Conservation (phyloP, 2,113 vertebrate species). For the Leiothrix lutea region DNA sequence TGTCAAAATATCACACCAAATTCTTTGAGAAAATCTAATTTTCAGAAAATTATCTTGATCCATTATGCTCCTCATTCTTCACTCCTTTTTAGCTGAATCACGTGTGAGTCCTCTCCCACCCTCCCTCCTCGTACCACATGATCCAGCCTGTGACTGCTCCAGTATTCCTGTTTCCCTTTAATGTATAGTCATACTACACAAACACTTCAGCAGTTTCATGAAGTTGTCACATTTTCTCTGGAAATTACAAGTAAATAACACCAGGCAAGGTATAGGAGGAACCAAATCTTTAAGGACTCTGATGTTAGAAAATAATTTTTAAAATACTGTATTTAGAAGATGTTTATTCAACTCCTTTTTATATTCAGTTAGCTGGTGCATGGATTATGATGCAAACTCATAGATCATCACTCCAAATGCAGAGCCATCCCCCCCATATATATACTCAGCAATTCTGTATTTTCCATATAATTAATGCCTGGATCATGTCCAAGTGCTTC, state of each 20-base stretch:
- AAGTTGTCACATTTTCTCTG: background rate
- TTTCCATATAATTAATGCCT: background rate
- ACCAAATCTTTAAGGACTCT: background rate
- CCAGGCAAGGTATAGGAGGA: background rate
- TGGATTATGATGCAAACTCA: background rate
- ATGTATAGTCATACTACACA: background rate
- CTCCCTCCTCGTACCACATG: background rate
- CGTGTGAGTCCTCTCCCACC: background rate
- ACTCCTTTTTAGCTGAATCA: background rate
- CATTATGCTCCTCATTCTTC: background rate
- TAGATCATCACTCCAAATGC: background rate
- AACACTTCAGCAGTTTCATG: background rate
- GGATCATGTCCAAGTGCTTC: background rate
- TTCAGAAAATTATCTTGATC: background rate
- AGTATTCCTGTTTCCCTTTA: background rate
- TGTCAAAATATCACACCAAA: background rate
- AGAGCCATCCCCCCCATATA: background rate
- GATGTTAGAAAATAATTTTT: background rate
- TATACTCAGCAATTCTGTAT: background rate
- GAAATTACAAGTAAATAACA: background rate
- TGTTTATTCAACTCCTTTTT: background rate
- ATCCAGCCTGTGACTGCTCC: background rate
- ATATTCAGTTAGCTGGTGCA: background rate
- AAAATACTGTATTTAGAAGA: background rate
- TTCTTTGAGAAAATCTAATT: background rate